Evolutionary conservation across 1,140 invertebrate genomes (phyloP).

Genomic region (Onthophagus taurus): DNA sequence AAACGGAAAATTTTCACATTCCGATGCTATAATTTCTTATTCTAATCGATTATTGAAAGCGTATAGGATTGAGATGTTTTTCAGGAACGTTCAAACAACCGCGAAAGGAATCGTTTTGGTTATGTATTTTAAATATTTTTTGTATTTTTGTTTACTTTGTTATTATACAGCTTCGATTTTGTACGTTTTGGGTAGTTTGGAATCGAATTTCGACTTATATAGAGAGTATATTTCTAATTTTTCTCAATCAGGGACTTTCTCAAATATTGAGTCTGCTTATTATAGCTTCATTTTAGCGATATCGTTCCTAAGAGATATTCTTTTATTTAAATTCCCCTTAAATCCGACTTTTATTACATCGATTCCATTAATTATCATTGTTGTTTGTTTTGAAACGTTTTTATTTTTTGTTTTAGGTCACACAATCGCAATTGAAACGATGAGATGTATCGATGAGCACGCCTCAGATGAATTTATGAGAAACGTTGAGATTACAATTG

Average conservation of each 20-base stretch:
- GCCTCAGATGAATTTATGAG: not conserved
- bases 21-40: not conserved
- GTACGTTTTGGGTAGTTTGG: not conserved
- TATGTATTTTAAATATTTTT: not conserved
- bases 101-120: not conserved
- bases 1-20: not conserved
- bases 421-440: not conserved
- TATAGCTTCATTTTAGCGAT: too few species aligned
- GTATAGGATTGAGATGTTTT: not conserved
- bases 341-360: not conserved
- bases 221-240: too few species aligned
- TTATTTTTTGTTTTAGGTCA: not conserved
- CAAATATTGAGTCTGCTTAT: too few species aligned
- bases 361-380: not conserved
- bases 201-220: not conserved
- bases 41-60: conserved; percentile 1
- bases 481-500: not conserved
- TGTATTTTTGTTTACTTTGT: not conserved
- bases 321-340: not conserved
- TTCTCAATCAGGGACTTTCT: too few species aligned
- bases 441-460: not conserved
- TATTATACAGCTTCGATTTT: not conserved
- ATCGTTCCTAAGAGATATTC: not conserved
- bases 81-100: not conserved
- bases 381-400: not conserved